Base-by-base conservation (phyloP, 2,113 vertebrate genomes). In the Formicarius rufipectus region DNA sequence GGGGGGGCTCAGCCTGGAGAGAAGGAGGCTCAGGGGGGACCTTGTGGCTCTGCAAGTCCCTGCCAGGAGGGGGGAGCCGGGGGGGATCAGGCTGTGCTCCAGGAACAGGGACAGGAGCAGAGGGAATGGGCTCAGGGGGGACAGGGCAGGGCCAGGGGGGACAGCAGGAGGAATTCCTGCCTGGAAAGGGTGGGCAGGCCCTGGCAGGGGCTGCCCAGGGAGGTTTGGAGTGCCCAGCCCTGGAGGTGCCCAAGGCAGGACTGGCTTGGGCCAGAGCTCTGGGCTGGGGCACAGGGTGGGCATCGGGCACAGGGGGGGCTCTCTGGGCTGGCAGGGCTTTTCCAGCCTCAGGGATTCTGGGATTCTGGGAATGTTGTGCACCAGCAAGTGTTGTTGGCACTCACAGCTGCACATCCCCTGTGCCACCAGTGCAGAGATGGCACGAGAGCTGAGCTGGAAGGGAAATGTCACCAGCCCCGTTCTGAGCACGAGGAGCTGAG, bases 351-450 rank as follows among this genome's bases (percentile, higher is more conserved):
- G 59, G 37, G 7, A 17, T 45, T 21, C 72, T 28, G 59, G 37
- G 7, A 17, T 45, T 21, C 33, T 4, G 37, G 0, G 5, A 7
- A 6, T 35, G 6, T 2, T 30, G 25, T 31, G 24, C 66, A 68
- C 64, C 50, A 44, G 60, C 13, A 23, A 0, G 9, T 39, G 55
- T 8, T 56, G 72, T 1, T 56, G 83, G 9, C 47, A 9, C 11
- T 75, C 37, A 10, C 44, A 37, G 6, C 0, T 10, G 11, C 58
- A 9, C 22, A 2, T 16, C 60, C 20, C 0, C 28, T 9, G 44
- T 28, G 85, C 62, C 49, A 25, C 45, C 64, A 4, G 15, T 1
- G 13, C n/a, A 23, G 12, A 21, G 24, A 4, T 0, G 24, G 31
- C 9, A 42, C 27, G 52, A 7, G n/a, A 69, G 55, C 72, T 58